phyloP scores from a whole-genome alignment of 2,888 invertebrate species.

The Nezara viridula region DNA sequence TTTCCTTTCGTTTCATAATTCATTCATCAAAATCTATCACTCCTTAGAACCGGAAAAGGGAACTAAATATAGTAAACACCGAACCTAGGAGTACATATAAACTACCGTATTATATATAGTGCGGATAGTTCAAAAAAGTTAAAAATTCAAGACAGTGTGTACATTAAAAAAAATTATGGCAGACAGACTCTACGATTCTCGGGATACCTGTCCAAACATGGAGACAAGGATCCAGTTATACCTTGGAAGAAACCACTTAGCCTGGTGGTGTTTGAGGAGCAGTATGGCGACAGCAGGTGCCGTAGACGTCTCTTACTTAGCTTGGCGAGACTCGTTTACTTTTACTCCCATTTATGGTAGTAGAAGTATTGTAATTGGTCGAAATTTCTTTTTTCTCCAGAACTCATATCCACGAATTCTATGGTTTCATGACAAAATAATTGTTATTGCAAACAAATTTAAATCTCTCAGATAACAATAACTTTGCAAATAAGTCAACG shows the following conservation, averaged over 20 bases:
- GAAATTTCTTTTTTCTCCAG: background rate
- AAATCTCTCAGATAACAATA: too few relatives aligned
- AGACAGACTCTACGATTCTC: background rate
- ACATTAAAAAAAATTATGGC: too few relatives aligned
- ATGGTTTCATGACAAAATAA: background rate
- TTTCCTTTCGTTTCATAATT: too few relatives aligned
- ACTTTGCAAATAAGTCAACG: too few relatives aligned
- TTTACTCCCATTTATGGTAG: background rate
- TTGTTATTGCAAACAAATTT: background rate
- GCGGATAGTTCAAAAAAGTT: too few relatives aligned
- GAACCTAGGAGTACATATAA: too few relatives aligned
- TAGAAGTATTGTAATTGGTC: background rate
- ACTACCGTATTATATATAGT: too few relatives aligned
- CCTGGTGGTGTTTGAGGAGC: background rate
- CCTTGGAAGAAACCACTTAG: background rate
- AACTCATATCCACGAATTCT: background rate
- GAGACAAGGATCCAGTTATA: background rate
- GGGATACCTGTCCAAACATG: background rate
- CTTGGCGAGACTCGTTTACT: background rate
- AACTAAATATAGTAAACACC: too few relatives aligned
- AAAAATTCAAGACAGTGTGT: too few relatives aligned
- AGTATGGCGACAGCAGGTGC: background rate
- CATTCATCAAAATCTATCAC: too few relatives aligned
- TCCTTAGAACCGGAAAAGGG: too few relatives aligned
- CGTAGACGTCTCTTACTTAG: background rate